Evolutionary conservation across 2,888 invertebrate genomes (phyloP), one percentile per base, ranked within the genome.

Genomic region (Linnaemya vulpina): DNA sequence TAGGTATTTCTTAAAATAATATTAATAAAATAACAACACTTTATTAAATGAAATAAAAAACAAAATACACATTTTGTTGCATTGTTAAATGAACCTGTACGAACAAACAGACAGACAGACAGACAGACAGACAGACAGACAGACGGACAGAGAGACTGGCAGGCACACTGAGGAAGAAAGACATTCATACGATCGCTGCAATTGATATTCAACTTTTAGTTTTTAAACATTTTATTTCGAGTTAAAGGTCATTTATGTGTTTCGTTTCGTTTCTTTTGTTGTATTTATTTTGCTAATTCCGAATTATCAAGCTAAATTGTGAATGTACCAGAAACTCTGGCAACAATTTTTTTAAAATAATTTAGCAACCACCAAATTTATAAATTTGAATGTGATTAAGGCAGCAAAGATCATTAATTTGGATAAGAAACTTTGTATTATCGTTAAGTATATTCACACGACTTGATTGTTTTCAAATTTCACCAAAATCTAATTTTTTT

Each of bases 171-270:
- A 62, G 5, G 30, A 30, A 55, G 22, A 10, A 9, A 53, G 20
- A 22, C 22, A 35, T 30, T 71, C 46, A 35, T 25, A 63, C 62
- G 53, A 71, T 58, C 53, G 38, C 35, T 79, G 49, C 43, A 73
- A 73, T 60, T 81, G 68, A 53, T 75, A 60, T 43, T 62, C 46
- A 68, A 62, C 67, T 68, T 62, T 58, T 17, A 40, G 9, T 73
- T 15, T 63, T 53, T 22, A 30, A 73, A 60, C 11, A 43, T 51
- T 62, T 71, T 46, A 20, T 76, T 63, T 55, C 25, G 77, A 73
- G 46, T 60, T 83, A 78, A 78, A 83, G 83, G 78, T 78, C 78
- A 78, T 55, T 67, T 53, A 20, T 65, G 49, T 71, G 63, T 35
- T 53, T 35, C 60, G 15, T 25, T 20, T 35, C 5, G 2, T 30